Evolutionary conservation across 1,140 invertebrate species (phyloP).

Genomic region (Homarus americanus): DNA sequence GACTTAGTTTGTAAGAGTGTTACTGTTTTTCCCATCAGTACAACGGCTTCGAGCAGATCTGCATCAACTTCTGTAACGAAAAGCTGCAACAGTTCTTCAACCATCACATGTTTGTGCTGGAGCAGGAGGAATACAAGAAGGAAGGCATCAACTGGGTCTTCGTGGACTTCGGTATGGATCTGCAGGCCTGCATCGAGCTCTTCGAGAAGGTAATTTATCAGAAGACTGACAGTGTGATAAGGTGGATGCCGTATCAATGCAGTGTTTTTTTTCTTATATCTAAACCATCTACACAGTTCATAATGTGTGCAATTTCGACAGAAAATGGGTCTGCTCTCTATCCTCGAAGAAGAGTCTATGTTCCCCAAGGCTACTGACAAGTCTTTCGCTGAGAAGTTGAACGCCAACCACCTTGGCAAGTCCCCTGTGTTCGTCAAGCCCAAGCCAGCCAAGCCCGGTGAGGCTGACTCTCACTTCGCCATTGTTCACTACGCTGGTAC

Average conservation of each 20-base stretch:
- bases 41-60: slow-evolving; percentile 69
- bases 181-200: slow-evolving; percentile 77
- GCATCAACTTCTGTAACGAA: slow-evolving; percentile 70
- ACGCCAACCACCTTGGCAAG: slow-evolving; percentile 99
- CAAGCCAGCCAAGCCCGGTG: slow-evolving; percentile 90
- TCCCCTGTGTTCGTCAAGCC: slow-evolving; percentile 87
- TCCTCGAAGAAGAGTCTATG: slow-evolving; percentile 99
- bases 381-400: slow-evolving; percentile 98
- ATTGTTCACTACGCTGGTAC: slow-evolving; percentile 67
- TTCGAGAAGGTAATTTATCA: slow-evolving; percentile 89
- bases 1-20: neutral
- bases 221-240: neutral
- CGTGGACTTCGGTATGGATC: slow-evolving; percentile 84
- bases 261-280: neutral
- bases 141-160: slow-evolving; percentile 92
- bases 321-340: slow-evolving; percentile 99
- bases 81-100: slow-evolving; percentile 72
- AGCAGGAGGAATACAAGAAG: slow-evolving; percentile 84
- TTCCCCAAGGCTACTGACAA: slow-evolving; percentile 99
- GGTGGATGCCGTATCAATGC: neutral
- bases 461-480: slow-evolving; percentile 65
- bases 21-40: slow-evolving; percentile 77
- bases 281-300: too few species aligned
- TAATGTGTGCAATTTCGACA: slow-evolving; percentile 78
- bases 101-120: slow-evolving; percentile 77